phyloP scores from a whole-genome alignment of 2,888 invertebrate genomes.

The Sinohyriopsis cumingii region DNA sequence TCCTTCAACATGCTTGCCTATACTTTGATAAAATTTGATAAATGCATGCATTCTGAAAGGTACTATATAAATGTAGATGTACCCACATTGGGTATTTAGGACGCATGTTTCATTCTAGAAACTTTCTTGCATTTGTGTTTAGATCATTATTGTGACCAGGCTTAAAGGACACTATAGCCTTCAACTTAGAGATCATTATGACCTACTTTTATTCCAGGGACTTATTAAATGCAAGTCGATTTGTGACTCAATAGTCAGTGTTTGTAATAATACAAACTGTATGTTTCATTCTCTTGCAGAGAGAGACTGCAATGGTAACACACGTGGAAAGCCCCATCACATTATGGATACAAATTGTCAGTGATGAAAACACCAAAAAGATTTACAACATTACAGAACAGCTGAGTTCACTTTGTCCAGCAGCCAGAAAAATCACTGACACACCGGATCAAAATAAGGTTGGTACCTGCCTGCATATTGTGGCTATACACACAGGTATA shows the following conservation, averaged over 20 bases:
- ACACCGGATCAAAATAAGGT: conserved; percentile 56
- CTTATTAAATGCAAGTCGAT: neutral
- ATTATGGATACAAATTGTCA: conserved; percentile 57
- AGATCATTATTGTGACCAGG: too few species aligned
- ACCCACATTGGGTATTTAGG: too few species aligned
- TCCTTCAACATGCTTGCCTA: too few species aligned
- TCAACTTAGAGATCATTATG: too few species aligned
- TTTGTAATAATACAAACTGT: neutral
- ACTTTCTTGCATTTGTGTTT: too few species aligned
- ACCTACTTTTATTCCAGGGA: too few species aligned
- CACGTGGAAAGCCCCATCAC: conserved; percentile 58
- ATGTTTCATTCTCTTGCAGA: conserved; percentile 19
- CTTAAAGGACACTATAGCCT: too few species aligned
- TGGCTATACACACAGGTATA: neutral
- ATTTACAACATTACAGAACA: conserved; percentile 49
- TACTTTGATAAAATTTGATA: too few species aligned
- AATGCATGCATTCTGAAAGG: too few species aligned
- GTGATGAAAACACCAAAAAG: conserved; percentile 46
- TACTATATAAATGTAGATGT: too few species aligned
- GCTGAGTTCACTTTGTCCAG: conserved; percentile 54
- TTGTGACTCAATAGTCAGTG: neutral
- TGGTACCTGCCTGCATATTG: neutral
- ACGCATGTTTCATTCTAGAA: too few species aligned
- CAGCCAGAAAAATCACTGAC: conserved; percentile 43
- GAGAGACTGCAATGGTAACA: conserved; percentile 51